Evolutionary conservation across 2,797 vertebrate genomes (phyloP).

Genomic region (Oreortyx pictus): DNA sequence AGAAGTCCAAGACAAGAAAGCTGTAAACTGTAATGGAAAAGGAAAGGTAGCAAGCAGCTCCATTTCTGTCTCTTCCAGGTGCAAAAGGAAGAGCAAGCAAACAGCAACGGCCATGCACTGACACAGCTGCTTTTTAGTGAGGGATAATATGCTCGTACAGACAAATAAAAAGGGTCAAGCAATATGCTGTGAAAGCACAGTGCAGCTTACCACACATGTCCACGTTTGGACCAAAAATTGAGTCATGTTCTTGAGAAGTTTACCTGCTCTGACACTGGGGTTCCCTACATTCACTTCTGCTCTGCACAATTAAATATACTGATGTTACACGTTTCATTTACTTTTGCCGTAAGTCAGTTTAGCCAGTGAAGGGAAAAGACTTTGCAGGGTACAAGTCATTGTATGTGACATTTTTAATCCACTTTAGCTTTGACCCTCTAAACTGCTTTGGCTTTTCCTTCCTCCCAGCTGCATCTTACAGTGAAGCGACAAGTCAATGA

Average conservation of each 20-base stretch:
- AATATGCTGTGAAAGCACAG: background rate
- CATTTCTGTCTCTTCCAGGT: background rate
- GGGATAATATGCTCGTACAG: background rate
- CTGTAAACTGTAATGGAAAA: background rate
- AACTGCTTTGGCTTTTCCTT: background rate
- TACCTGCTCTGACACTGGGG: background rate
- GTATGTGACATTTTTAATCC: background rate
- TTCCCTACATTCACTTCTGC: background rate
- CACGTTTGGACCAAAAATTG: background rate
- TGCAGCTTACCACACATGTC: background rate
- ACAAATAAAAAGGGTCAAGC: background rate
- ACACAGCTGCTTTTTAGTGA: background rate
- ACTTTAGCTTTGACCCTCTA: background rate
- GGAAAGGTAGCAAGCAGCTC: background rate
- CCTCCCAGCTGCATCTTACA: background rate
- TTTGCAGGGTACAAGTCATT: background rate
- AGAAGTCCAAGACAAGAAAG: background rate
- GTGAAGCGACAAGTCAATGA: background rate
- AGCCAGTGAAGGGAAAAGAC: background rate
- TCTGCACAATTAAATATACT: background rate
- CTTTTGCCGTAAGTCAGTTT: background rate
- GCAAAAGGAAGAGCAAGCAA: background rate
- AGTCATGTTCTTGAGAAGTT: background rate
- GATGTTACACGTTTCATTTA: background rate
- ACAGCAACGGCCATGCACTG: background rate